Evolutionary conservation across 2,797 vertebrate genomes (phyloP).

Genomic region (Eulemur rubriventer): DNA sequence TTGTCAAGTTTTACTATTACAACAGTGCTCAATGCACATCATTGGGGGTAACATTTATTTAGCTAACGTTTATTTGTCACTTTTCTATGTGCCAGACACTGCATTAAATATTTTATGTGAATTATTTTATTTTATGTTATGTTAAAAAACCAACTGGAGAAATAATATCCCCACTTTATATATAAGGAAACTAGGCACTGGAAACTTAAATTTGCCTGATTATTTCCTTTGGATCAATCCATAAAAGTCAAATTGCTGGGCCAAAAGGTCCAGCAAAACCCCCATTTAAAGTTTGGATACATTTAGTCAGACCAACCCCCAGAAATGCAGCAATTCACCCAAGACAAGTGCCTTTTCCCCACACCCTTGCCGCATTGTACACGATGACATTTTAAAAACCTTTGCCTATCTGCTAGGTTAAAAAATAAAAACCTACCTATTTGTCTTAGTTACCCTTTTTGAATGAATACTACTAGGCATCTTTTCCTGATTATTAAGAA

Average conservation of each 20-base stretch:
- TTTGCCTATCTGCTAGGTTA: neutral
- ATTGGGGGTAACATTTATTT: constrained; percentile 19
- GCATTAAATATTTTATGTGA: neutral
- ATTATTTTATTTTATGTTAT: constrained; percentile 22
- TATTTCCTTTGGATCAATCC: neutral
- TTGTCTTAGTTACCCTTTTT: neutral
- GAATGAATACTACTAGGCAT: neutral
- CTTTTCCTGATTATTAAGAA: neutral
- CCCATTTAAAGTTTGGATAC: neutral
- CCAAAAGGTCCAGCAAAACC: neutral
- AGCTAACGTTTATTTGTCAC: neutral
- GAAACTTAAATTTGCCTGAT: neutral
- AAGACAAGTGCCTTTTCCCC: neutral
- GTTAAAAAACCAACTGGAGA: neutral
- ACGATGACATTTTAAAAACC: neutral
- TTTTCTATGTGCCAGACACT: neutral
- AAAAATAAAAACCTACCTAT: neutral
- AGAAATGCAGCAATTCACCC: neutral
- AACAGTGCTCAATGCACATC: neutral
- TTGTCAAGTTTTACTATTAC: neutral
- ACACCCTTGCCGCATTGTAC: neutral
- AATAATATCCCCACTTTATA: neutral
- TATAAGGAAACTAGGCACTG: neutral
- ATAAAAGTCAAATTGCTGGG: neutral
- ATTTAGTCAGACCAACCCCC: neutral